These are phyloP conservation scores for Corythucha ciliata DNA, from an alignment of 2,888 invertebrate species.

Conservation along the genomic window DNA sequence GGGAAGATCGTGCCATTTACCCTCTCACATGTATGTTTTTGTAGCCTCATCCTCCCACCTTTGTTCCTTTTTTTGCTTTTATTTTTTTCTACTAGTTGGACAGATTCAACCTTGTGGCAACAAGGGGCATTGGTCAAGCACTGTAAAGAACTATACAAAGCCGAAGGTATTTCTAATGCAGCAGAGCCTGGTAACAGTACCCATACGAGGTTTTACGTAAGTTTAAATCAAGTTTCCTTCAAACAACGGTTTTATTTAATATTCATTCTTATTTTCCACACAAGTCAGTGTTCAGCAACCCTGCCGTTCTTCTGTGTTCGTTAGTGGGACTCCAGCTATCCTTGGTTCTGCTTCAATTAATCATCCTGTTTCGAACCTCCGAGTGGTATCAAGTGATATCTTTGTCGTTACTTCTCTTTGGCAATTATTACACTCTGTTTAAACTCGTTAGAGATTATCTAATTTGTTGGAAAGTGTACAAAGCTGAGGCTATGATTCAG, in stretches of 20 bases:
- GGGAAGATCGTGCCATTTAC: conserved; percentile 49
- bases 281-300: conserved; percentile 84
- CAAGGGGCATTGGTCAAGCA: conserved; percentile 65
- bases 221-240: conserved; percentile 44
- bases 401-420: conserved; percentile 72
- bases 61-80: background rate
- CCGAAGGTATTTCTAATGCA: conserved; percentile 68
- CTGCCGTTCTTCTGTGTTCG: conserved; percentile 63
- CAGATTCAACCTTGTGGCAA: conserved; percentile 58
- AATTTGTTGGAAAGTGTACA: conserved; percentile 73
- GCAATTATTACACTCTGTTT: conserved; percentile 86
- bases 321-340: conserved; percentile 61
- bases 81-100: conserved; percentile 42
- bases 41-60: too few species aligned
- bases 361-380: conserved; percentile 64
- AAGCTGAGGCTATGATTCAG: conserved; percentile 59
- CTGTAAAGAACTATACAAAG: conserved; percentile 62
- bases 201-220: conserved; percentile 79
- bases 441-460: conserved; percentile 79
- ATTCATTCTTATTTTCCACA: conserved; percentile 41
- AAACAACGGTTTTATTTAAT: background rate
- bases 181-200: conserved; percentile 76
- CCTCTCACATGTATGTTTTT: conserved; percentile 41
- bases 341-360: conserved; percentile 65
- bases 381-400: conserved; percentile 91